phyloP scores from a whole-genome alignment of 2,797 vertebrate species.

The Poeciliopsis turneri region DNA sequence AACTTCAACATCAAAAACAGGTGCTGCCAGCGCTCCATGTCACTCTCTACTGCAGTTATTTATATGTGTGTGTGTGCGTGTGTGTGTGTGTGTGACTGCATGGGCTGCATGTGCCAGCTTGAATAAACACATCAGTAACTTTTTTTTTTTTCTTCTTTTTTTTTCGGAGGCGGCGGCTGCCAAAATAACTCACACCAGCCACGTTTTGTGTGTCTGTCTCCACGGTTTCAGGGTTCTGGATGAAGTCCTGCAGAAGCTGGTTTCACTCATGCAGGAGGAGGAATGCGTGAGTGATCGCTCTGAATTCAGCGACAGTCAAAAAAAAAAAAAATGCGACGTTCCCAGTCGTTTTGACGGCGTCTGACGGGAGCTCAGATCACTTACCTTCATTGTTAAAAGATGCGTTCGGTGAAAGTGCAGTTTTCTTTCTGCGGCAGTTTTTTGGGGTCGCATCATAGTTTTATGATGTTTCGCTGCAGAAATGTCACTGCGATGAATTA shows the following conservation, averaged over 20 bases:
- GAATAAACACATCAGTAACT: conserved; percentile 45
- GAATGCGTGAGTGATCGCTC: conserved; percentile 86
- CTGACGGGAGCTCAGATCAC: not conserved
- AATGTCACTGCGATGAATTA: conserved; percentile 56
- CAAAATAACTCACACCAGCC: conserved; percentile 43
- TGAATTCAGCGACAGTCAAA: not conserved
- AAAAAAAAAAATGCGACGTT: no score
- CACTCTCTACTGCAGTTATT: conserved; percentile 25
- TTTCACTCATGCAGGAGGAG: conserved; percentile 90
- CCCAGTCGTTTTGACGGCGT: not conserved
- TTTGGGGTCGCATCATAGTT: conserved; percentile 30
- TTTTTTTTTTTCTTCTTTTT: conserved; percentile 25
- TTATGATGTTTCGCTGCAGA: conserved; percentile 34
- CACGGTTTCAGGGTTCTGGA: conserved; percentile 83
- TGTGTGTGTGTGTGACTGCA: not conserved
- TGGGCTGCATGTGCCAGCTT: conserved; percentile 21
- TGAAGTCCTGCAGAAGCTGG: conserved; percentile 90
- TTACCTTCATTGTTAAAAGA: conserved; percentile 6
- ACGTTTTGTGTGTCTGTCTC: conserved; percentile 38
- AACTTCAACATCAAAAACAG: conserved; percentile 94
- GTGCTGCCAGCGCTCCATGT: conserved; percentile 63
- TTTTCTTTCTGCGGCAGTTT: not conserved
- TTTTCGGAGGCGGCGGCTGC: conserved; percentile 2
- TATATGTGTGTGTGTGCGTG: not conserved
- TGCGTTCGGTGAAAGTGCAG: not conserved